Evolutionary conservation across 2,888 invertebrate species (phyloP), one percentile per base, ranked within the genome.

Genomic region (Scaptomyza polygonia): DNA sequence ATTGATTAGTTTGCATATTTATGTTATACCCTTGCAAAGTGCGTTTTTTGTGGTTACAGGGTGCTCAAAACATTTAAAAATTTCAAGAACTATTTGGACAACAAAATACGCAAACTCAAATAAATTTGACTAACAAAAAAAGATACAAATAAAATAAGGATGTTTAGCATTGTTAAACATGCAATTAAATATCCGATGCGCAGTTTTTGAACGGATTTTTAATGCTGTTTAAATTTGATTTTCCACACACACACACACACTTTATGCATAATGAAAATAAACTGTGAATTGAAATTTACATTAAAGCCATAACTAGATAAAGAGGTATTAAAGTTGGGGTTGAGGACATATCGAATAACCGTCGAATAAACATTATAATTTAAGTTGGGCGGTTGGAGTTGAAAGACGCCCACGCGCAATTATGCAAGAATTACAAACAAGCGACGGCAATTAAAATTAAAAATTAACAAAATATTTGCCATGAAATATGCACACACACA

Each of bases 381-480:
- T 66, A 72, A 8, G 36, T 47, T 0, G 39, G 25, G 16, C 8
- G 7, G 36, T 47, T 0, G 39, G 25, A 14, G 3, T 2, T 6
- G n/a, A 4, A 25, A 27, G 18, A 52, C 62, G 62, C 42, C 51
- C 48, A 56, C 36, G 42, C 62, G 70, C 68, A 83, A 83, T 84
- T 79, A 88, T 83, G 74, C 78, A 86, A 77, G 86, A 72, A 69
- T 73, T 77, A 65, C 58, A 67, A 72, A 86, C 88, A 83, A 88
- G 73, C 72, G 63, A 77, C 70, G 49, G 77, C 86, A 88, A 88
- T 86, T 83, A 77, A 86, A 88, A 88, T 83, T 80, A 80, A 83
- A 83, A 86, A 86, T 83, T 83, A 71, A 83, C 77, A 73, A 86
- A 87, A 83, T 86, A 86, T 79, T 74, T 79, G 54, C 52, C 49